Conservation (phyloP, 2,113 vertebrate genomes). For the Xenotilapia longispinis region DNA sequence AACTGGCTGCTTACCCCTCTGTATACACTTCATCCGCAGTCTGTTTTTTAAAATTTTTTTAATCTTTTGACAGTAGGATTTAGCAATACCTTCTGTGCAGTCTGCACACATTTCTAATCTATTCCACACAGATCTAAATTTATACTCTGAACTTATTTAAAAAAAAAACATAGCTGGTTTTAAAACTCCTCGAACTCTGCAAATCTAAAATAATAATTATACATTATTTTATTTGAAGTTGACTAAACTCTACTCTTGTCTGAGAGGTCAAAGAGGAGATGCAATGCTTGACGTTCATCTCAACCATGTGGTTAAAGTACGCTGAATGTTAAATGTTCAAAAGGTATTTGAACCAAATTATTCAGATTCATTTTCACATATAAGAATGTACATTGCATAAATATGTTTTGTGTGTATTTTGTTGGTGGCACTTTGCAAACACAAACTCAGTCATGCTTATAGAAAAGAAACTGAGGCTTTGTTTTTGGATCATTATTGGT, state of each 20-base stretch:
- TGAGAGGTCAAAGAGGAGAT: not conserved
- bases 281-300: not conserved
- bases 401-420: not conserved
- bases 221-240: not conserved
- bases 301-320: not conserved
- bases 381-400: not conserved
- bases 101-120: not conserved
- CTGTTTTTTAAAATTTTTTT: not conserved
- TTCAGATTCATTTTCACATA: not conserved
- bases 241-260: not conserved
- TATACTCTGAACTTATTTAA: accelerated
- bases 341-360: not conserved
- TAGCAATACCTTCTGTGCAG: not conserved
- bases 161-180: not conserved
- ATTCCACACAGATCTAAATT: not conserved
- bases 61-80: not conserved
- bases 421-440: not conserved
- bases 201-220: not conserved
- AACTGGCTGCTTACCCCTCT: not conserved
- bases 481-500: not conserved
- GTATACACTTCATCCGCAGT: not conserved
- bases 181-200: not conserved
- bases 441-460: not conserved
- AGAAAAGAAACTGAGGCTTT: not conserved
- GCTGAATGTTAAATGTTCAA: not conserved